Conservation (phyloP, 2,113 vertebrate genomes). For the Blennius ocellaris region DNA sequence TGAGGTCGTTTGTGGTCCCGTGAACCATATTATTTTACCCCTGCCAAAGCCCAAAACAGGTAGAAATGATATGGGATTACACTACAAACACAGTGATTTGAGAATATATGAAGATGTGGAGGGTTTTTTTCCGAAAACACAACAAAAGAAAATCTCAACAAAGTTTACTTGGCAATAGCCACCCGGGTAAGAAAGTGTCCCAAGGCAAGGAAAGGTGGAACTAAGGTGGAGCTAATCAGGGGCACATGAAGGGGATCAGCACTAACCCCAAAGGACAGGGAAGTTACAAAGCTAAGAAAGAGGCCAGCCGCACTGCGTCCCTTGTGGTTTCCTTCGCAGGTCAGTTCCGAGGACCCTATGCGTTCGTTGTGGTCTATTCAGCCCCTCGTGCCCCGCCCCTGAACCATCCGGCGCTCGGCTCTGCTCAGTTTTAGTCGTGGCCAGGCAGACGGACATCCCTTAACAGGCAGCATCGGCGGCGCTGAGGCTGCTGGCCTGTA, state of each 20-base stretch:
- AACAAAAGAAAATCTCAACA: slow-evolving; percentile 86
- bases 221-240: slow-evolving; percentile 63
- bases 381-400: slow-evolving; percentile 26
- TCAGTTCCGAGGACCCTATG: slow-evolving; percentile 94
- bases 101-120: slow-evolving; percentile 34
- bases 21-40: slow-evolving; percentile 33
- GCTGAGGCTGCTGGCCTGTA: slow-evolving; percentile 92
- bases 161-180: slow-evolving; percentile 90
- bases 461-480: slow-evolving; percentile 92
- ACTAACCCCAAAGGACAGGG: slow-evolving; percentile 91
- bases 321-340: slow-evolving; percentile 88
- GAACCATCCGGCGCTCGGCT: slow-evolving; percentile 46
- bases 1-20: slow-evolving; percentile 38
- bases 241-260: slow-evolving; percentile 92
- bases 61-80: slow-evolving; percentile 25
- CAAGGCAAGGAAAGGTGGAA: slow-evolving; percentile 42
- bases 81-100: slow-evolving; percentile 52
- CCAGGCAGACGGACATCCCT: slow-evolving; percentile 87
- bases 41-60: slow-evolving; percentile 40
- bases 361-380: slow-evolving; percentile 62
- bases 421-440: slow-evolving; percentile 61
- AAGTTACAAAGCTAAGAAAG: slow-evolving; percentile 87
- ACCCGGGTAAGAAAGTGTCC: slow-evolving; percentile 73
- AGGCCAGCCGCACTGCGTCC: slow-evolving; percentile 83
- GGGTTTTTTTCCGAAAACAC: slow-evolving; percentile 78